Base-by-base conservation (phyloP, 2,888 invertebrate genomes). In the Sarcophaga caerulescens region DNA sequence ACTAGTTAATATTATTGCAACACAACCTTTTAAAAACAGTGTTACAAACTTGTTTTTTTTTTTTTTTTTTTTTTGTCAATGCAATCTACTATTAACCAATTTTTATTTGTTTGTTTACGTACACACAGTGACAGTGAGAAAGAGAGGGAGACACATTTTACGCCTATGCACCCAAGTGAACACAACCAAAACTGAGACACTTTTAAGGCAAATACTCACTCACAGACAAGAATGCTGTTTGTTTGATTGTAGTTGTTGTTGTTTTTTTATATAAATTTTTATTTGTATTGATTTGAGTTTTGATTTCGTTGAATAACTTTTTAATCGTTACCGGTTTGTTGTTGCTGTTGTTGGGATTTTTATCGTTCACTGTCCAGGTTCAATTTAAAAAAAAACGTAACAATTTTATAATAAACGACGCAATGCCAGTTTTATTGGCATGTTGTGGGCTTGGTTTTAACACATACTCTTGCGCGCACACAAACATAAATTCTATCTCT, bases 221-320 rank as follows among this genome's bases (percentile, higher is more conserved):
- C 17, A 4, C 17, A 52, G 12, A 52, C 17, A 52, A 52, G 14
- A 52, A 52, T 52, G 52, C 52, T 35, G 35, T 35, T 35, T 35
- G 35, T 17, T 63, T 35, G 35, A 2, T 14, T 35, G 35, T 44
- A 3, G 14, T 59, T 63, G 44, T 66, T 71, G n/a, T 69, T 81
- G 19, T 69, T 68, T 17, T 57, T 66, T 65, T 66, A 59, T 35
- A 25, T 19, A 45, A 12, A 60, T 52, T 11, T 59, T 59, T 76
- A 59, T 60, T 60, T 62, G 44, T 63, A 63, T 84, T 84, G 70
- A 75, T 79, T 81, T 81, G 81, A 81, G 74, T 81, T 86, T 86
- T 86, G 86, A 86, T 86, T 86, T 84, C 81, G 86, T 86, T 86
- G 78, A 84, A 84, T 86, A 86, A 81, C 75, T 86, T 84, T 81